Base-by-base conservation (phyloP, 2,113 vertebrate genomes). In the Rhinoderma darwinii region DNA sequence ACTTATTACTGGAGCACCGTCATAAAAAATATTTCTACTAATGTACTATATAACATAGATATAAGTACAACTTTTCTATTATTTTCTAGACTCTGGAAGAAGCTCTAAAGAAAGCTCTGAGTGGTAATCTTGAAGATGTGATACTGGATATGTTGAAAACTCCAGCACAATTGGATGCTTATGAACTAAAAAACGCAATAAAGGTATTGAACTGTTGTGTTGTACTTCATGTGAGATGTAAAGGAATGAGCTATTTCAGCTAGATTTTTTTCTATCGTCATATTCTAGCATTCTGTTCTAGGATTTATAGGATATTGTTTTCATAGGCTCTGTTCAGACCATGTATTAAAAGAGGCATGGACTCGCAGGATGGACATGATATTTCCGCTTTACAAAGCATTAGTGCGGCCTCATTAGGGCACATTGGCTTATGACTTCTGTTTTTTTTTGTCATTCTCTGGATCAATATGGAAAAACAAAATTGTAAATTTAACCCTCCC, bases 111-210 rank as follows among this genome's bases (percentile, higher is more conserved):
- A 92, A 89, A 35, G 96, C 93, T 43, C 93, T 99, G 39, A 95
- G 91, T n/a, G 94, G 96, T 77, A 94, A 97, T 25, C 89, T 99
- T 7, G 96, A 98, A 89, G 94, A 95, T 0, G 96, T 99, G 72
- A 94, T 91, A 61, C 77, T 99, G 91, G 95, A 92, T 84, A 84
- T 99, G 27, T 91, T 99, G 47, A 97, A 95, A 92, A 97, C 97
- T 44, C 97, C 97, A 43, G 95, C 97, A 75, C 94, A 96, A 32
- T 97, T 96, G 79, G 97, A 99, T 88, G 97, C 98, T 84, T 92
- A 96, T 54, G 94, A 93, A 88, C 93, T 99, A 47, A 90, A 92
- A 59, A 87, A 59, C 1, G 88, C 94, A 78, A 95, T 94, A 93
- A 94, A 95, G 92, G 95, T 96, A 92, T 61, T 59, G 6, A 0